Evolutionary conservation across 2,888 invertebrate species (phyloP).

Genomic region (Trachelus stipa): DNA sequence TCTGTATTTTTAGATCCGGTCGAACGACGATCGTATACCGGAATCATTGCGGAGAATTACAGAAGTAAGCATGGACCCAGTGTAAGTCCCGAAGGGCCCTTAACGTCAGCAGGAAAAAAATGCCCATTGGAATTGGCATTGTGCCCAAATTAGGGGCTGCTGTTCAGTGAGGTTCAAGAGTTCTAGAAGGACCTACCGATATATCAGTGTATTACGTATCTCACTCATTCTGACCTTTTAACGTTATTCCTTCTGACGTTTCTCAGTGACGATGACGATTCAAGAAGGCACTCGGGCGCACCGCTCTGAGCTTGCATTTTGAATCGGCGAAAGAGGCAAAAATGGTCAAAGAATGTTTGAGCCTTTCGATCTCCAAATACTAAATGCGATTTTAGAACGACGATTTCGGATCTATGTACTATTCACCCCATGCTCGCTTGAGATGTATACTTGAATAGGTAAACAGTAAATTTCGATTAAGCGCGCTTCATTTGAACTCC

Average conservation of each 20-base stretch:
- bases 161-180: not conserved
- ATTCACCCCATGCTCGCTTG: conserved; percentile 10
- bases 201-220: not conserved
- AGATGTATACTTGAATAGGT: conserved; percentile 17
- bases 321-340: conserved; percentile 6
- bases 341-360: conserved; percentile 7
- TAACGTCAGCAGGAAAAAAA: not conserved
- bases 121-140: conserved; percentile 1
- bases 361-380: conserved; percentile 11
- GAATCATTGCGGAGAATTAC: not conserved
- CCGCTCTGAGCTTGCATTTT: conserved; percentile 12
- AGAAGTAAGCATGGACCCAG: not conserved
- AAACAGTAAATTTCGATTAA: conserved; percentile 13
- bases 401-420: not conserved
- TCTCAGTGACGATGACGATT: not conserved
- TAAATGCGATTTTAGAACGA: conserved; percentile 17
- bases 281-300: conserved; percentile 10
- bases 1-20: not conserved
- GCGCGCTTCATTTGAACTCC: conserved; percentile 12
- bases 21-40: not conserved
- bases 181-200: not conserved
- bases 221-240: not conserved
- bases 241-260: not conserved
- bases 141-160: conserved; percentile 2
- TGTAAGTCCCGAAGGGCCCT: not conserved